These are phyloP conservation scores for Semnornis frantzii DNA, from an alignment of 2,113 vertebrate species.

Conservation along the genomic window DNA sequence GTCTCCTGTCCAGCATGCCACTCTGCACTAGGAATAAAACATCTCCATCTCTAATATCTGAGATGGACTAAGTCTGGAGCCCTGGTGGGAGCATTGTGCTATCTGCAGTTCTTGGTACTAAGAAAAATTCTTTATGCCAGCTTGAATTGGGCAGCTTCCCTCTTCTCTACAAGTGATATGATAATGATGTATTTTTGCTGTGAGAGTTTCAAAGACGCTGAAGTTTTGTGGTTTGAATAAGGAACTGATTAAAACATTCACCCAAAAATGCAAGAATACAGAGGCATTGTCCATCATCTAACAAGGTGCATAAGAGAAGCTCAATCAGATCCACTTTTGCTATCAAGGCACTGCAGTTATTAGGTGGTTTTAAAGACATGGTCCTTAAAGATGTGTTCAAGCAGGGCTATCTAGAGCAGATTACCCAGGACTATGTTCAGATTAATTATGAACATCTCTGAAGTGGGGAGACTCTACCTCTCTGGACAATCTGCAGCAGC, in stretches of 20 bases:
- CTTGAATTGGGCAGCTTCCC: not conserved
- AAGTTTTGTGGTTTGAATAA: not conserved
- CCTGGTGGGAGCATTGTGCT: not conserved
- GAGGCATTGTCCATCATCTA: not conserved
- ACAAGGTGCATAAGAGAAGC: not conserved
- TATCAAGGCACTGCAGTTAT: not conserved
- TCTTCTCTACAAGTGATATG: not conserved
- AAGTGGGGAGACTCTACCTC: not conserved
- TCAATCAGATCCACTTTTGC: not conserved
- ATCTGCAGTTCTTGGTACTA: not conserved
- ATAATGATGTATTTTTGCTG: not conserved
- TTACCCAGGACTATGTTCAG: not conserved
- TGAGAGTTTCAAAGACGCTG: not conserved
- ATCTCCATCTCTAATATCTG: accelerated
- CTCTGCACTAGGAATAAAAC: not conserved
- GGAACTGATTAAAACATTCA: not conserved
- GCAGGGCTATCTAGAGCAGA: not conserved
- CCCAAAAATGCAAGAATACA: not conserved
- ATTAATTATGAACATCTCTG: accelerated
- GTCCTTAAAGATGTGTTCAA: not conserved
- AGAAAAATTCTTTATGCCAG: not conserved
- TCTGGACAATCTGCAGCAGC: not conserved
- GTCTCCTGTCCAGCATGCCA: not conserved
- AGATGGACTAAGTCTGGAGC: not conserved
- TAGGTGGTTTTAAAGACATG: not conserved